Conservation (phyloP, 2,888 invertebrate genomes). For the Limnephilus rhombicus region DNA sequence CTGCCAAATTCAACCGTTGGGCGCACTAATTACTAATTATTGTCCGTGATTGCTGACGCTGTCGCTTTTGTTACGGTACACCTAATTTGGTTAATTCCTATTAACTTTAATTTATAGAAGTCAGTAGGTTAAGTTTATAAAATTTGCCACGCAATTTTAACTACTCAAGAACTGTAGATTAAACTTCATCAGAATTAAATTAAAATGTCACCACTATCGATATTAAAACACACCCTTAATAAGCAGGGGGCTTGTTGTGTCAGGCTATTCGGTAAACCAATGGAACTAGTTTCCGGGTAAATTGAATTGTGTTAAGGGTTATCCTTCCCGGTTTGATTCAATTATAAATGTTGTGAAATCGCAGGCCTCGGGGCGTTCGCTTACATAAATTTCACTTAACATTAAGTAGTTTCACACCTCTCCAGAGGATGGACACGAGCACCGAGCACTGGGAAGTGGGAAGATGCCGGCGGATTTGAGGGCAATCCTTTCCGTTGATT, state of each 20-base stretch:
- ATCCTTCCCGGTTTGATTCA: slow-evolving; percentile 54
- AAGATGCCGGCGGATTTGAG: neutral
- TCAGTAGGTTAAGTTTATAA: neutral
- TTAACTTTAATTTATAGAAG: neutral
- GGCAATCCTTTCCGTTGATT: neutral
- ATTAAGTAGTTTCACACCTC: slow-evolving; percentile 23
- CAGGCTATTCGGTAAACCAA: slow-evolving; percentile 22
- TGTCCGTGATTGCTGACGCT: neutral
- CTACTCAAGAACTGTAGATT: neutral
- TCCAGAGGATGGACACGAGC: neutral
- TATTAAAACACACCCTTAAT: slow-evolving; percentile 1
- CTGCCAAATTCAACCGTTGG: too few relatives aligned
- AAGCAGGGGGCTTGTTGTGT: neutral
- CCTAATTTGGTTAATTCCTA: neutral
- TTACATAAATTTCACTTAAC: slow-evolving; percentile 20
- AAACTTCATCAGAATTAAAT: neutral
- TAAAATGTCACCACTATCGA: neutral
- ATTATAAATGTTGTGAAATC: slow-evolving; percentile 52
- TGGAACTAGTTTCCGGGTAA: slow-evolving; percentile 49
- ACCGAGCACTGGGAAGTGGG: too few relatives aligned
- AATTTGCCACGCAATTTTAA: neutral
- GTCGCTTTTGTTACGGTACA: neutral
- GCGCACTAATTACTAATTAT: neutral
- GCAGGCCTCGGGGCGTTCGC: slow-evolving; percentile 6
- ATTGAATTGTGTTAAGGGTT: slow-evolving; percentile 58